Percentiles rank a stretch among this genome's conserved stretches.
Evolutionary conservation across 1,140 invertebrate genomes (phyloP).

Genomic region (Steinernema khuongi): DNA sequence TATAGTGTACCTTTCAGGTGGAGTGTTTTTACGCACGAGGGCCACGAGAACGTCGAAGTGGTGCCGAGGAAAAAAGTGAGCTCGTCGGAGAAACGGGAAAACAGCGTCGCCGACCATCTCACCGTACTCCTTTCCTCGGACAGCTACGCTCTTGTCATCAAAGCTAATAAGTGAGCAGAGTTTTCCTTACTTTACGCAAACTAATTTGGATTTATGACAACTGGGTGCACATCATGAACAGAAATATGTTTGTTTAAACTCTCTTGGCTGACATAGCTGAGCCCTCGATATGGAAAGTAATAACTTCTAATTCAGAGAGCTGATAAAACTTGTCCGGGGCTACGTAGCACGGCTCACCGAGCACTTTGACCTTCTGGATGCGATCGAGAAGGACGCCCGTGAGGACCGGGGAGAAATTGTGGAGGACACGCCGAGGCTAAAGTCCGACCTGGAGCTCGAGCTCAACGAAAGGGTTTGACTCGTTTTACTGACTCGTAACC

Average conservation of each 20-base stretch:
- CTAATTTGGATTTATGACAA: too few species aligned
- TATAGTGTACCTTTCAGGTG: slow-evolving; percentile 64
- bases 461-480: neutral
- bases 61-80: slow-evolving; percentile 54
- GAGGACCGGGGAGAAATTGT: slow-evolving; percentile 63
- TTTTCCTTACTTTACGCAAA: neutral
- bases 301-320: neutral
- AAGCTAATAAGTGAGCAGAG: slow-evolving; percentile 69
- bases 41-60: slow-evolving; percentile 29
- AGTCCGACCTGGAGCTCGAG: slow-evolving; percentile 3
- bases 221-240: too few species aligned
- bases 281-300: too few species aligned
- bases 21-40: slow-evolving; percentile 66
- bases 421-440: slow-evolving; percentile 58
- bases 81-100: slow-evolving; percentile 69
- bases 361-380: slow-evolving; percentile 37
- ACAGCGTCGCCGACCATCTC: slow-evolving; percentile 73
- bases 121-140: slow-evolving; percentile 80
- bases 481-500: too few species aligned
- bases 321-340: neutral
- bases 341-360: slow-evolving; percentile 6
- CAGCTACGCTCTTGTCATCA: slow-evolving; percentile 70
- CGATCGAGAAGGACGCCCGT: slow-evolving; percentile 72
- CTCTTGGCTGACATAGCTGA: too few species aligned
- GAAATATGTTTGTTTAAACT: too few species aligned